Percentiles rank a stretch among this genome's conserved stretches.
phyloP scores from a whole-genome alignment of 2,888 invertebrate species.

The Morpho deidamia region DNA sequence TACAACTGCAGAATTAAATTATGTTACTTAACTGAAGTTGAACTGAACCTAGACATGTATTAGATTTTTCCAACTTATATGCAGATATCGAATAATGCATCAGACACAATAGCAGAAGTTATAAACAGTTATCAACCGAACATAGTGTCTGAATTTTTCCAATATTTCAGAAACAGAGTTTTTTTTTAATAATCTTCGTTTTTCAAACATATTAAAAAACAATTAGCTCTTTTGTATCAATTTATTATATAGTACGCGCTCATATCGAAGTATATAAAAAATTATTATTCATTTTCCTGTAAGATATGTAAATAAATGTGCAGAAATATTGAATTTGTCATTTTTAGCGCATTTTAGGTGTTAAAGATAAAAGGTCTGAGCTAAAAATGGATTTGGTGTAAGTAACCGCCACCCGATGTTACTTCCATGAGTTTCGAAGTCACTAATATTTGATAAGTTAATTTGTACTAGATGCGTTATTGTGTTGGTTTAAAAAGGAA shows the following conservation, averaged over 20 bases:
- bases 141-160: too few species aligned
- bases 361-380: conserved; percentile 7
- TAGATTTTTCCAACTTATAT: too few species aligned
- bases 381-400: background rate
- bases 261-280: conserved; percentile 71
- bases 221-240: background rate
- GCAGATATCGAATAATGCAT: too few species aligned
- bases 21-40: too few species aligned
- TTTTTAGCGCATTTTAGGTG: conserved; percentile 12
- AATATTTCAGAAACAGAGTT: too few species aligned
- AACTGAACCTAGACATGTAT: too few species aligned
- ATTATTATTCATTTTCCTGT: conserved; percentile 69
- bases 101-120: too few species aligned
- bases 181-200: too few species aligned
- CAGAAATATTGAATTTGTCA: conserved; percentile 32
- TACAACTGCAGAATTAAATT: too few species aligned
- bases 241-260: conserved; percentile 53
- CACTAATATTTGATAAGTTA: background rate
- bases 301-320: conserved; percentile 73
- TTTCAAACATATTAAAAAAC: too few species aligned
- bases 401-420: background rate
- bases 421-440: background rate
- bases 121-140: too few species aligned
- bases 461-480: background rate
- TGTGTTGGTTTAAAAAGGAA: background rate